A percentile compares a stretch with the other conserved stretches of the same genome.
These are phyloP conservation scores for Pedetes capensis DNA, from an alignment of 2,113 vertebrate species.

Conservation along the genomic window DNA sequence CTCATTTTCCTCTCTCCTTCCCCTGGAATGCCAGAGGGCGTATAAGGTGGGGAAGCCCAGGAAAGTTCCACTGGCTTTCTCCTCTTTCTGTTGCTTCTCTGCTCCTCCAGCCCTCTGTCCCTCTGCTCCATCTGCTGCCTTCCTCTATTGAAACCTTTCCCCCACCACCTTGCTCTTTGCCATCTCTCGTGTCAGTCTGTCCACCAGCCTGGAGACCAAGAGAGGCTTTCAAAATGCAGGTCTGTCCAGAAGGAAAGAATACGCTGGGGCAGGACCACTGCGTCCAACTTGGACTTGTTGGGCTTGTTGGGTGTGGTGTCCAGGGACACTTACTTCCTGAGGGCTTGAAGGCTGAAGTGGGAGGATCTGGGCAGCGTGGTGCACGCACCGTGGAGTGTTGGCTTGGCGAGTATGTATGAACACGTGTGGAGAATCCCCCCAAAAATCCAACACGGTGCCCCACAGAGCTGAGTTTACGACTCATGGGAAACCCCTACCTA, in stretches of 20 bases:
- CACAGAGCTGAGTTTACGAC: neutral
- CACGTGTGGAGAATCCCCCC: neutral
- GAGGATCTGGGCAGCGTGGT: accelerated
- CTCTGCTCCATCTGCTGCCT: neutral
- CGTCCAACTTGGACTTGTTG: neutral
- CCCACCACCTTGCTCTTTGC: neutral
- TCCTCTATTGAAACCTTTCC: neutral
- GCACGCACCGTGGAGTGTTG: accelerated
- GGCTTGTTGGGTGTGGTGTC: neutral
- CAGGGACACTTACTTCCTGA: neutral
- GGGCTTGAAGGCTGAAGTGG: neutral
- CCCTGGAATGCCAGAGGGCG: neutral
- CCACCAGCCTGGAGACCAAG: neutral
- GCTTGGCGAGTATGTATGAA: neutral
- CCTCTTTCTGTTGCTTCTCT: neutral
- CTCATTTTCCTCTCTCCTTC: neutral
- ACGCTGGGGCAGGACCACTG: neutral
- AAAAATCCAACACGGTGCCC: neutral
- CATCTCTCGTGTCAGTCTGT: neutral
- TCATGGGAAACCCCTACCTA: neutral
- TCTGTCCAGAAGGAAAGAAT: neutral
- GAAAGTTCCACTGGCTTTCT: neutral
- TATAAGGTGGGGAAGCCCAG: neutral
- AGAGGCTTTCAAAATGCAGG: neutral
- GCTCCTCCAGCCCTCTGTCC: neutral